Base-by-base conservation (phyloP, 2,797 vertebrate species). In the Sebastes nivosus region DNA sequence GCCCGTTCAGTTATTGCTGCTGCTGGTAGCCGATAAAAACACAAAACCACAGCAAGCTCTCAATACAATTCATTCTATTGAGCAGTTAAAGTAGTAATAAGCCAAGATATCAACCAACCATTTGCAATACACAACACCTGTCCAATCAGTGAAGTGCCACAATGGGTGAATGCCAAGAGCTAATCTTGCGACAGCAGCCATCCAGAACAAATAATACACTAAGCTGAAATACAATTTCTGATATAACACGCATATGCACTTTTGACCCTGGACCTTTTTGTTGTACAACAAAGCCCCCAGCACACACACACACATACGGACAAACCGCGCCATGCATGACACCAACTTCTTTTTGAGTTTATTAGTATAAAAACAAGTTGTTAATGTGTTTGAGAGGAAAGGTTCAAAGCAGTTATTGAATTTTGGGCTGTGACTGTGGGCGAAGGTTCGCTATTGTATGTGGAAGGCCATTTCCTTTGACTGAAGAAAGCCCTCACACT, bases 21-120 rank as follows among this genome's bases (percentile, higher is more conserved):
- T 89, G 91, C 57, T 3, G 9, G n/a, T 64, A 54, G 34, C 16
- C 1, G 79, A 92, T 90, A 89, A 86, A 81, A 80, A 80, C 60
- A 70, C 16, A 46, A 87, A 81, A 73, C 57, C 58, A 38, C 42
- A 25, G 58, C 25, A 64, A 58, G 68, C 55, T 71, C 61, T 63
- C 60, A n/a, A 61, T 12, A 67, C 42, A 18, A 18, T 18, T 46
- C 16, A 36, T 59, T 54, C 27, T 70, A 9, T 32, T 60, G 18
- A 58, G 65, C 65, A 58, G 34, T 77, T 73, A 59, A 70, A 70
- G 20, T 13, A 3, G 2, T 65, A 75, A 79, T 63, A 82, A 79
- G 32, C 11, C 38, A 64, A 70, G 52, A 65, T 77, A 76, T 75
- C 80, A 87, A 36, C 60, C 11, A 61, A 75, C 30, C 46, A 59